A percentile compares a stretch with the other conserved stretches of the same genome.
phyloP scores from a whole-genome alignment of 2,888 invertebrate genomes.

The Xanthia icteritia region DNA sequence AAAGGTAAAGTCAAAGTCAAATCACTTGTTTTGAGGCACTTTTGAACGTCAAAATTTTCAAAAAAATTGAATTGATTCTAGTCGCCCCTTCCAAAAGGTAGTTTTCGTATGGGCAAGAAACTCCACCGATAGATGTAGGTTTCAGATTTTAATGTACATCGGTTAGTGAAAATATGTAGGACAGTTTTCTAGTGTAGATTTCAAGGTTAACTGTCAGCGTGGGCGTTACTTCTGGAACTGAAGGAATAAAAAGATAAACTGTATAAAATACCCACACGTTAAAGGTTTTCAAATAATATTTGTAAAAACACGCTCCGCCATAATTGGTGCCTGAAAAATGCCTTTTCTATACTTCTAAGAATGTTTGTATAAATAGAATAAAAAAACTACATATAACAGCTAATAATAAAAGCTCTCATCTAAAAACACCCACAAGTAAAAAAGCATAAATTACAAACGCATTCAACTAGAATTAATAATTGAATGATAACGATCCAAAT shows the following conservation, averaged over 20 bases:
- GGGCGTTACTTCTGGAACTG: too few relatives aligned
- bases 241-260: neutral
- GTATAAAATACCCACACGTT: neutral
- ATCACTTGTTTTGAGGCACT: too few relatives aligned
- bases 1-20: too few relatives aligned
- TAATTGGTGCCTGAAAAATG: neutral
- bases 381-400: neutral
- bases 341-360: neutral
- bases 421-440: constrained; percentile 3
- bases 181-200: neutral
- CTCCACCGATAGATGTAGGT: neutral
- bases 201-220: neutral
- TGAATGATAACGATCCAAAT: constrained; percentile 42
- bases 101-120: too few relatives aligned
- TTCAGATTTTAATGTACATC: neutral
- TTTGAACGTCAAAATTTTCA: too few relatives aligned
- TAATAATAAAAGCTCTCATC: constrained; percentile 9
- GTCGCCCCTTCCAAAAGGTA: too few relatives aligned
- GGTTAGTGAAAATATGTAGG: neutral
- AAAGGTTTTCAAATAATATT: neutral
- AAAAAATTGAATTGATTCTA: too few relatives aligned
- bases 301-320: neutral
- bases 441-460: constrained; percentile 26
- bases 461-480: constrained; percentile 33
- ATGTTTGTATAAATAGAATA: neutral